Conservation (phyloP, 2,113 vertebrate species). For the Malurus elegans region DNA sequence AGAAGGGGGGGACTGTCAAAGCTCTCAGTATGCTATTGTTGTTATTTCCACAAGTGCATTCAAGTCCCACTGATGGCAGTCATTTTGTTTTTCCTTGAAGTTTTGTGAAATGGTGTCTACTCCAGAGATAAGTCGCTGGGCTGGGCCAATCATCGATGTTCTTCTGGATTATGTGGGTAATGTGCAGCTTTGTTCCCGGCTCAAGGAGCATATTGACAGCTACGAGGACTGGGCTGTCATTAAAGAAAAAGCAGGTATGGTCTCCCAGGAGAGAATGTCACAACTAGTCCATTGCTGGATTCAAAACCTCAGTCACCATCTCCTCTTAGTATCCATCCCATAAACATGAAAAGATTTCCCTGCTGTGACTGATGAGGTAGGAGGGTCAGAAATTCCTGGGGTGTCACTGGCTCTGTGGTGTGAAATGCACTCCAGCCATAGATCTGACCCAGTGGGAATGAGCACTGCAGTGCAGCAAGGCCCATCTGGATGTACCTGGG, state of each 20-base stretch:
- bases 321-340: neutral
- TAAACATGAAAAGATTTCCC: neutral
- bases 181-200: constrained; percentile 83
- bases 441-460: neutral
- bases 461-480: neutral
- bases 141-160: constrained; percentile 87
- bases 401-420: neutral
- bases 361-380: neutral
- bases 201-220: constrained; percentile 86
- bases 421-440: neutral
- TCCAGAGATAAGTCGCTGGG: constrained; percentile 81
- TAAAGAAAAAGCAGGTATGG: constrained; percentile 86
- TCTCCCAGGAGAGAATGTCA: neutral
- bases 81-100: constrained; percentile 67
- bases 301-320: neutral
- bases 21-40: neutral
- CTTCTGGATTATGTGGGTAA: constrained; percentile 92
- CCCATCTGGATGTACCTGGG: neutral
- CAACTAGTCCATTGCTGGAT: neutral
- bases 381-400: neutral
- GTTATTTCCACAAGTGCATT: neutral
- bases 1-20: neutral
- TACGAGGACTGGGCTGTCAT: constrained; percentile 86
- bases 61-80: neutral
- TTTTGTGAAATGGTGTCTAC: constrained; percentile 92